Evolutionary conservation across 2,888 invertebrate species (phyloP).

Genomic region (Oscheius sp.): DNA sequence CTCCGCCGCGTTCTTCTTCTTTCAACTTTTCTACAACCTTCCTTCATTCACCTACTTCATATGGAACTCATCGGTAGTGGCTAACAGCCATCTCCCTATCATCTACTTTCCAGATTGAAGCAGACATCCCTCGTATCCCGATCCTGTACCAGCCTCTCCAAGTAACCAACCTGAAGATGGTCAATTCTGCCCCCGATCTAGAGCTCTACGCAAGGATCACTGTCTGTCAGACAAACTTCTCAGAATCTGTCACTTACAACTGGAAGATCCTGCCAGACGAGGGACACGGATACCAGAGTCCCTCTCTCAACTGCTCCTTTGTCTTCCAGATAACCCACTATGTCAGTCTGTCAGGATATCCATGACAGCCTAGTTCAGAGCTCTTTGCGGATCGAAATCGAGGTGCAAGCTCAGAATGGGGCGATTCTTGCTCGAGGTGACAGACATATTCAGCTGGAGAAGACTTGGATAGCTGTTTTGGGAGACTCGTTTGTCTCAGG

Average conservation of each 20-base stretch:
- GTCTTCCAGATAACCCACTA: conserved; percentile 16
- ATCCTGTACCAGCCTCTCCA: conserved; percentile 19
- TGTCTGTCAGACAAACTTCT: conserved; percentile 4
- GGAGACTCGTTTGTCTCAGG: conserved; percentile 72
- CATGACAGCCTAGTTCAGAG: neutral
- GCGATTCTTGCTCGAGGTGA: conserved; percentile 12
- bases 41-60: conserved; percentile 40
- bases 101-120: conserved; percentile 5
- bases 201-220: conserved; percentile 16
- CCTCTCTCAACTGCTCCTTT: conserved; percentile 20
- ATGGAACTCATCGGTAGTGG: conserved; percentile 37
- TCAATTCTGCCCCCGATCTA: conserved; percentile 1
- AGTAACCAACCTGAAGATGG: conserved; percentile 10
- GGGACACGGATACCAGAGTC: neutral
- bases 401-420: neutral
- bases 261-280: conserved; percentile 24
- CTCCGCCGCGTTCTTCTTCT: conserved; percentile 48
- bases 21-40: conserved; percentile 55
- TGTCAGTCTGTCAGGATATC: neutral
- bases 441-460: neutral
- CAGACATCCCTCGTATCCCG: neutral
- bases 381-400: neutral
- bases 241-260: neutral
- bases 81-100: too few relatives aligned
- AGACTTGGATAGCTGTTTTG: conserved; percentile 63